Base-by-base conservation (phyloP, 2,113 vertebrate genomes). In the Abramis brama region DNA sequence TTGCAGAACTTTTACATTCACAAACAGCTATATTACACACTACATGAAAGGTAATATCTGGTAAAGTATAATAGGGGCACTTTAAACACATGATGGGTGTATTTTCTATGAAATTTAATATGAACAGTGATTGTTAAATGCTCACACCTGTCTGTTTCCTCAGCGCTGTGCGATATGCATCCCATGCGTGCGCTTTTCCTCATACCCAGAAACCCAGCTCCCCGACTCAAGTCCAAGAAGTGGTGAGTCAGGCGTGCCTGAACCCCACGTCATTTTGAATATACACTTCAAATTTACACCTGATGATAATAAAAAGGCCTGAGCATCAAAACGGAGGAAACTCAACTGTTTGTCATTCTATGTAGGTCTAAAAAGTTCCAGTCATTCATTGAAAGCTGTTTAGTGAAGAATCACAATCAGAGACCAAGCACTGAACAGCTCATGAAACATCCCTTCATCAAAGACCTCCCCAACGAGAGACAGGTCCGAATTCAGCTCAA, bases 401-500 rank as follows among this genome's bases (percentile, higher is more conserved):
- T 99, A 90, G 96, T 99, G 91, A 99, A 99, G 96, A 99, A 97
- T 85, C 97, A 99, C 90, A 94, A 96, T 84, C 98, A 99, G 95
- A 92, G 98, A 89, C 98, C 97, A 43, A 97, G 97, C 82, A 99
- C 98, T 0, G 98, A 99, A 91, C 98, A 99, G 91, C 95, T 99
- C 89, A 97, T 99, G 92, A 99, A 99, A 82, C 98, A 99, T 43
- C 97, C 97, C 0, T 99, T 99, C 92, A 99, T 99, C 90, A 91
- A 97, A 86, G 98, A 99, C 93, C 97, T 98, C 9, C 96, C 97
- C 86, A 99, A 99, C 1, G 98, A 99, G 77, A 93, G 98, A 82
- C 97, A 99, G 94, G 96, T 99, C 93, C 97, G 98, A 91, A 99
- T 99, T 89, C 98, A 99, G 93, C 97, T 99, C 78, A 99, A 99